Percentiles rank a stretch among this genome's conserved stretches.
Evolutionary conservation across 2,113 vertebrate species (phyloP).

Genomic region (Nannobrachium achirus): DNA sequence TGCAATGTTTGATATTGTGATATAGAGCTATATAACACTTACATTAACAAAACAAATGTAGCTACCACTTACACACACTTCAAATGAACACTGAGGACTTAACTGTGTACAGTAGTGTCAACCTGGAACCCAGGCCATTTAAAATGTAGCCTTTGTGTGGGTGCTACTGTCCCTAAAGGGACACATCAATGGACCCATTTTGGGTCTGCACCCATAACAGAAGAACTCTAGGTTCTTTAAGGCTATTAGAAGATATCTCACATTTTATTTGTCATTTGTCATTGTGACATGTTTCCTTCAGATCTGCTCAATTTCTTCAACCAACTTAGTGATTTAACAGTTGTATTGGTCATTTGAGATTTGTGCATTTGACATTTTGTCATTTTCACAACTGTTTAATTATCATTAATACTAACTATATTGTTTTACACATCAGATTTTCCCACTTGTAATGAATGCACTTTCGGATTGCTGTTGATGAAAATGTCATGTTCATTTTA

Average conservation of each 20-base stretch:
- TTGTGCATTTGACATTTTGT: not conserved
- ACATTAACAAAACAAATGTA: too few species aligned
- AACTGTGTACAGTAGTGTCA: not conserved
- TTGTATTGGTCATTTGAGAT: not conserved
- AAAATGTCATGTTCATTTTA: slow-evolving; percentile 31
- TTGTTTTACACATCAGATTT: slow-evolving; percentile 31
- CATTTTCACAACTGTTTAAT: not conserved
- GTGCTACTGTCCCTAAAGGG: not conserved
- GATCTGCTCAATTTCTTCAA: too few species aligned
- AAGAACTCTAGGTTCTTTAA: not conserved
- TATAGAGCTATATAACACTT: too few species aligned
- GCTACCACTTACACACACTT: too few species aligned
- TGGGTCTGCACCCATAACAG: not conserved
- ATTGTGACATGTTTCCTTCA: not conserved
- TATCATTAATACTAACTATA: not conserved
- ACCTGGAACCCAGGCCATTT: not conserved
- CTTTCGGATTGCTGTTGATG: slow-evolving; percentile 55
- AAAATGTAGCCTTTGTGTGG: not conserved
- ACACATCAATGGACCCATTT: not conserved
- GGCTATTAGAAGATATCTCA: not conserved
- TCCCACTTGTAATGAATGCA: slow-evolving; percentile 47
- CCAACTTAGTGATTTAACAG: too few species aligned
- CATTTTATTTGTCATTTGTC: not conserved
- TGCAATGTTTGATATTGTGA: too few species aligned
- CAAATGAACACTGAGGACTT: too few species aligned